A percentile compares a stretch with the other conserved stretches of the same genome.
phyloP scores from a whole-genome alignment of 2,113 vertebrate genomes.

The Agelaius phoeniceus region DNA sequence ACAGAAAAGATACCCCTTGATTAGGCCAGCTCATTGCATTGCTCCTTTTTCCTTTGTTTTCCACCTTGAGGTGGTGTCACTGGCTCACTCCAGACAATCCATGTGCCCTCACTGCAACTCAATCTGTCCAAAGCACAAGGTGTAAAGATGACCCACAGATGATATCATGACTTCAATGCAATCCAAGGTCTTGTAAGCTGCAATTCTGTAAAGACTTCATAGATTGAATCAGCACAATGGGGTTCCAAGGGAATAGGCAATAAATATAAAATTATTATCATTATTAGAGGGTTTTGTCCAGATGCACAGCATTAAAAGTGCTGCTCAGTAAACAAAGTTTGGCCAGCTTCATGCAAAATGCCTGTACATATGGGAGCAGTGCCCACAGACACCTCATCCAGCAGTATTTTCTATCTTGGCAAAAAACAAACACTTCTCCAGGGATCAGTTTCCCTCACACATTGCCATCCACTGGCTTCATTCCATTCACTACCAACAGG shows the following conservation, averaged over 20 bases:
- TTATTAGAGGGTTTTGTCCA: not conserved
- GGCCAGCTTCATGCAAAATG: not conserved
- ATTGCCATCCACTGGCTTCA: not conserved
- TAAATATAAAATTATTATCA: not conserved
- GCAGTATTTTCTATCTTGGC: not conserved
- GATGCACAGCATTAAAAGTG: not conserved
- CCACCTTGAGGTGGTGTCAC: not conserved
- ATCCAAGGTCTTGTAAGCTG: not conserved
- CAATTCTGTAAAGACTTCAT: accelerated
- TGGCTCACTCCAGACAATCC: not conserved
- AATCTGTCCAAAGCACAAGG: not conserved
- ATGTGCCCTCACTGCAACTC: too few species aligned
- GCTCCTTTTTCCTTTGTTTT: not conserved
- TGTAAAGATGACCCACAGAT: not conserved
- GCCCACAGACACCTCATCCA: not conserved
- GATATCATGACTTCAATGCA: not conserved
- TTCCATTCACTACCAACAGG: not conserved
- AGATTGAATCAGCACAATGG: not conserved
- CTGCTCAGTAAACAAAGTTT: not conserved
- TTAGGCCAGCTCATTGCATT: not conserved
- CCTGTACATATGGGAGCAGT: not conserved
- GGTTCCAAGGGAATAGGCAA: not conserved
- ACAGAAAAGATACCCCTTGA: not conserved
- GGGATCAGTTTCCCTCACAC: not conserved
- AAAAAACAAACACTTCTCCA: not conserved